Evolutionary conservation across 1,140 invertebrate genomes (phyloP), one percentile per base, ranked within the genome.

Genomic region (Dreissena rostriformis): DNA sequence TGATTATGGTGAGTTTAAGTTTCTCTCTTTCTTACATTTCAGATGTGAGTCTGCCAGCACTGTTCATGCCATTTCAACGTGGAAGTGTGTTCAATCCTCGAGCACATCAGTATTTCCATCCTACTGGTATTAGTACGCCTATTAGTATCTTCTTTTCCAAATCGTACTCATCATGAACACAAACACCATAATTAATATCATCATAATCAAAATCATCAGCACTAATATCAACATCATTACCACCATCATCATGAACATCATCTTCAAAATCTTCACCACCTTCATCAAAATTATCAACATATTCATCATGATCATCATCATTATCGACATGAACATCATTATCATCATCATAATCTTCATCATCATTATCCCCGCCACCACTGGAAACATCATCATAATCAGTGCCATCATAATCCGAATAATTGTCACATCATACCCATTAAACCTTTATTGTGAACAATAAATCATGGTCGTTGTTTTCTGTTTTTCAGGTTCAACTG

Each of bases 31-130:
- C 55, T 55, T 85, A 15, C 26, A 24, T 86, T 86, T 51, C 85
- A 92, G 91, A 92, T 90, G 90, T 92, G 5, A 91, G 90, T 83
- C 81, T 93, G 29, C 92, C 92, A n/a, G 91, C 92, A 17, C 80
- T 93, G 61, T 93, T 92, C 74, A 93, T 92, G 91, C 92, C 91
- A 12, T 87, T 86, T 49, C 88, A 87, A 55, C 86, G 73, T 55
- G 84, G 86, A 6, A 90, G 88, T 79, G 78, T 91, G 24, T 93
- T 85, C 79, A 93, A 93, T 82, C 92, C 91, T 1, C 67, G 91
- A 72, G 92, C 91, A 29, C 89, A 90, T 81, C 89, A 91, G 68
- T 92, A 92, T 65, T 93, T 93, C 76, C 92, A 93, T 79, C 88
- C 91, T 8, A 89, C 87, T 85, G 91, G 90, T 91, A 89, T 87